These are phyloP conservation scores for Bombus cullumanus DNA, from an alignment of 1,140 invertebrate genomes.

Conservation along the genomic window DNA sequence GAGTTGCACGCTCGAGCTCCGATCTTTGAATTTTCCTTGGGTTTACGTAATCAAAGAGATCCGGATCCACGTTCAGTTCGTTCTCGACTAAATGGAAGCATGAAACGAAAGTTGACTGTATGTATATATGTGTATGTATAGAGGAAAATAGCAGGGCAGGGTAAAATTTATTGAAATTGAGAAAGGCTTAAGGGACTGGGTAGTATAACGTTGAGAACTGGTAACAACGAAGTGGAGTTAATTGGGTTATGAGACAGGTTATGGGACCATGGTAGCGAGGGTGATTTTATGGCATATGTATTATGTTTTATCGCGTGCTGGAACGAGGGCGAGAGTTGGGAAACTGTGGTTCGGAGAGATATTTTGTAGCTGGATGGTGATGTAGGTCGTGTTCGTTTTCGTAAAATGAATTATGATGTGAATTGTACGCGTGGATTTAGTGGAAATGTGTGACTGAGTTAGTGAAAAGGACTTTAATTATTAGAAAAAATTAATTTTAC, in stretches of 20 bases:
- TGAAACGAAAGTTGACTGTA: not conserved
- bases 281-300: conserved; percentile 25
- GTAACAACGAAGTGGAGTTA: not conserved
- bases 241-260: conserved; percentile 19
- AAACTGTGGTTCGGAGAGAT: not conserved
- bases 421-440: not conserved
- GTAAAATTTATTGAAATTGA: conserved; percentile 32
- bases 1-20: conserved; percentile 34
- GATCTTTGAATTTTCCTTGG: conserved; percentile 53
- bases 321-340: not conserved
- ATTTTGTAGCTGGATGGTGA: not conserved
- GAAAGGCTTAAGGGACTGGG: not conserved
- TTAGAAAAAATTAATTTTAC: no score
- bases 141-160: no score
- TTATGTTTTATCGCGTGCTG: conserved; percentile 11
- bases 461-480: no score
- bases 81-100: not conserved
- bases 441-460: no score
- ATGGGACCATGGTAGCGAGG: not conserved
- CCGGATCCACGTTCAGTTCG: conserved; percentile 5
- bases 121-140: no score
- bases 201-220: no score
- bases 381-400: not conserved
- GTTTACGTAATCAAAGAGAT: not conserved
- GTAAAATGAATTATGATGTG: not conserved